Evolutionary conservation across 2,113 vertebrate species (phyloP), one percentile per base, ranked within the genome.

Genomic region (Calidris pugnax): DNA sequence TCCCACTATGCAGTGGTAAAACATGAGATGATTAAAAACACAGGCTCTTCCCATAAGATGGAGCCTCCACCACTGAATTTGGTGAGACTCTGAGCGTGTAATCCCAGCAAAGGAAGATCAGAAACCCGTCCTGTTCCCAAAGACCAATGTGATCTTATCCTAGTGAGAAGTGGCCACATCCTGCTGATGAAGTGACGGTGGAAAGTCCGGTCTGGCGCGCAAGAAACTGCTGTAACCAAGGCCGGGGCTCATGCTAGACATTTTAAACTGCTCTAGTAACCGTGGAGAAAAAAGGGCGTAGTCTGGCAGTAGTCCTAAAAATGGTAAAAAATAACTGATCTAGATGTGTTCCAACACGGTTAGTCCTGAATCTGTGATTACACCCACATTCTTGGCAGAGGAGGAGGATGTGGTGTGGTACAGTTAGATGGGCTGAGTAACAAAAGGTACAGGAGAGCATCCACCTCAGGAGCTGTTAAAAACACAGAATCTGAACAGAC

Each of bases 341-440:
- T 43, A 51, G 91, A 97, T 95, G 74, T 95, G 94, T 94, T 95
- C 87, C 77, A 95, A 95, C 95, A 93, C 0, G 84, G 89, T 77
- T 76, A 92, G 84, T 50, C 71, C 84, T 23, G 81, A 85, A 73
- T 35, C 59, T 45, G 60, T 17, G 89, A 68, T 96, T 95, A 79
- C 91, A 62, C 89, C 93, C 95, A 93, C 93, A 48, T 94, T 93
- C 94, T 51, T 97, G 97, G 94, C 93, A 97, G 57, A 62, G 57
- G 37, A 89, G 91, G 78, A 66, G 39, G 94, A 85, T 59, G 77
- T 12, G 3, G 66, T 33, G 87, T 59, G 87, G 84, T 79, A 83
- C 87, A 80, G 50, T 55, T 35, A 56, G 92, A 66, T 30, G 89
- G 57, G 84, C 85, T 85, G 45, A 50, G 77, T 23, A 92, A 76